A percentile compares a stretch with the other conserved stretches of the same genome.
Evolutionary conservation across 53 echinoderm and acorn worm genomes (phyloP).

Genomic region (Paracentrotus lividus): DNA sequence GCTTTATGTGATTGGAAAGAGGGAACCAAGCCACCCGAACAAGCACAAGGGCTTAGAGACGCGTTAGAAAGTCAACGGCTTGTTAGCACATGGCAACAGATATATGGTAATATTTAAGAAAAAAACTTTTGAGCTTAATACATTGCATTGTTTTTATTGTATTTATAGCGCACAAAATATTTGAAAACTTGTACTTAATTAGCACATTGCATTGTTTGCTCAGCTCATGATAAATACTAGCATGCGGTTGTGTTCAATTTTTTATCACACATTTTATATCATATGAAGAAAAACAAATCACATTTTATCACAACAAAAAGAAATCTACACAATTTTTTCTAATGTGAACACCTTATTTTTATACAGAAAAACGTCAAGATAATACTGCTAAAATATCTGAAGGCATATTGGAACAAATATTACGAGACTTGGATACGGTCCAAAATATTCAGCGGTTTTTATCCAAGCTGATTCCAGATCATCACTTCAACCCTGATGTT

Average conservation of each 20-base stretch:
- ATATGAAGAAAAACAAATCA: too few species aligned
- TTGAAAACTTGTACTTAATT: too few species aligned
- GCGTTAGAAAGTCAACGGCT: background rate
- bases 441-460: background rate
- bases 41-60: background rate
- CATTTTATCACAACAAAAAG: too few species aligned
- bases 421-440: background rate
- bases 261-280: too few species aligned
- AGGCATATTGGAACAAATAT: conserved; percentile 5
- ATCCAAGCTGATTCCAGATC: background rate
- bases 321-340: too few species aligned
- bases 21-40: background rate
- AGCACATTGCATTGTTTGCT: too few species aligned
- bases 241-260: too few species aligned
- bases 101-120: background rate
- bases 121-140: too few species aligned
- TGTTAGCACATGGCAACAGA: background rate
- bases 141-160: too few species aligned
- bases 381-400: background rate
- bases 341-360: background rate
- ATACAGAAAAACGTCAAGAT: background rate
- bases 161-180: too few species aligned
- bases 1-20: background rate
- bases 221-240: too few species aligned
- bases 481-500: background rate